Conservation (phyloP, 2,113 vertebrate species). For the Papio anubis region DNA sequence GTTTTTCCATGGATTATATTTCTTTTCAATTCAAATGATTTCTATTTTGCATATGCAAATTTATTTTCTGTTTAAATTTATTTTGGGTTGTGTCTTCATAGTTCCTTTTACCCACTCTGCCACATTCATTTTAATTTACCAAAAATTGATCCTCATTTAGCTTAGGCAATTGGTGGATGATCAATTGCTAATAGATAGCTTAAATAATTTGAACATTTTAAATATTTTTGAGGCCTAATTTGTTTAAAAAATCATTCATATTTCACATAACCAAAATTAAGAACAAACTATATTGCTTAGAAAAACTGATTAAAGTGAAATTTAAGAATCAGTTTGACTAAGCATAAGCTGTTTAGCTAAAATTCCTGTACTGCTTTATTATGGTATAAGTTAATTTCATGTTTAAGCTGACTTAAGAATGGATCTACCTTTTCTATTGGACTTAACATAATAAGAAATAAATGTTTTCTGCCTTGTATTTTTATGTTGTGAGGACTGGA, state of each 20-base stretch:
- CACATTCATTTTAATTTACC: not conserved
- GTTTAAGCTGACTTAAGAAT: constrained; percentile 50
- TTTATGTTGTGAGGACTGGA: constrained; percentile 15
- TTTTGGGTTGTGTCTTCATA: not conserved
- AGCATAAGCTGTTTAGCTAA: not conserved
- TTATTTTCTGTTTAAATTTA: not conserved
- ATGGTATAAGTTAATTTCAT: constrained; percentile 35
- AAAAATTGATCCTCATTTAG: not conserved
- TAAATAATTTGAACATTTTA: not conserved
- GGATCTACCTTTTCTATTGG: constrained; percentile 2
- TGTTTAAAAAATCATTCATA: not conserved
- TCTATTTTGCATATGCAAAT: not conserved
- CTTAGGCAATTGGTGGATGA: not conserved
- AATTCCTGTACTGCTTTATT: not conserved
- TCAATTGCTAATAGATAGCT: not conserved
- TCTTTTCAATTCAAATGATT: not conserved
- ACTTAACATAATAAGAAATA: constrained; percentile 56
- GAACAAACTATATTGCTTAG: not conserved
- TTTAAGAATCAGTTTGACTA: not conserved
- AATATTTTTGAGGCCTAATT: not conserved
- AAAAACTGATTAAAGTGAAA: not conserved
- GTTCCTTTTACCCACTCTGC: not conserved
- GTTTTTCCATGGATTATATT: not conserved
- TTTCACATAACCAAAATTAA: not conserved
- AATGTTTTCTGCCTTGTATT: constrained; percentile 46